Percentiles rank a stretch among this genome's conserved stretches.
These are phyloP conservation scores for Ophion ellenae DNA, from an alignment of 2,888 invertebrate species.

Conservation along the genomic window DNA sequence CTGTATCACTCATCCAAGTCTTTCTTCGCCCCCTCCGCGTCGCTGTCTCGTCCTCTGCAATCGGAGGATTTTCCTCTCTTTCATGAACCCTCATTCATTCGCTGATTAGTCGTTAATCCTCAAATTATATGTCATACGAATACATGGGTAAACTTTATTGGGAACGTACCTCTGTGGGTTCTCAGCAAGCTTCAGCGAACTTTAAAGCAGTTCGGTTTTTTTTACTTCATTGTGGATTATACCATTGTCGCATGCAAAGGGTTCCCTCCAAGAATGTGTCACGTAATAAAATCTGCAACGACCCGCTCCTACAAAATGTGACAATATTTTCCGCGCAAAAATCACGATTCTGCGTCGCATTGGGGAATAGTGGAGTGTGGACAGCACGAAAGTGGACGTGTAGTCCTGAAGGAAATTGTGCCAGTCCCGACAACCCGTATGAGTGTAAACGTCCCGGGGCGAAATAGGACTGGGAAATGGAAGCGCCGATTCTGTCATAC, in stretches of 20 bases:
- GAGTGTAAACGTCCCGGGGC: conserved; percentile 20
- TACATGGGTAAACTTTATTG: not conserved
- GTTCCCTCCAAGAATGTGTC: too few relatives aligned
- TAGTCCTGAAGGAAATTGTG: conserved; percentile 23
- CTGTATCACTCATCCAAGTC: conserved; percentile 49
- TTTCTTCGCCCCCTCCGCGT: not conserved
- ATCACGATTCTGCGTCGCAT: not conserved
- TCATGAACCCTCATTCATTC: not conserved
- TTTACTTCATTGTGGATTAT: too few relatives aligned
- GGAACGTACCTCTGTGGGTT: not conserved
- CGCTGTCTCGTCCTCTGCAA: conserved; percentile 23
- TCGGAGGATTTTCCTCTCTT: not conserved
- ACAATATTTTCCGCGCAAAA: too few relatives aligned
- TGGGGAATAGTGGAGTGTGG: not conserved
- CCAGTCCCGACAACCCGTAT: not conserved
- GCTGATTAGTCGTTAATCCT: conserved; percentile 28
- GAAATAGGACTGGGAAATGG: conserved; percentile 17
- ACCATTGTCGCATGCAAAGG: too few relatives aligned
- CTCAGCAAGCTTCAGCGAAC: not conserved
- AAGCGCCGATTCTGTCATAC: conserved; percentile 9
- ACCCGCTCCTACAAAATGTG: too few relatives aligned
- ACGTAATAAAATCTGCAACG: too few relatives aligned
- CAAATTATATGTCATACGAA: not conserved
- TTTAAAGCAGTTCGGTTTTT: not conserved
- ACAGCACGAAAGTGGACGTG: conserved; percentile 1